Percentiles rank a stretch among this genome's conserved stretches.
Conservation (phyloP, 1,140 invertebrate genomes). For the Ruditapes philippinarum region DNA sequence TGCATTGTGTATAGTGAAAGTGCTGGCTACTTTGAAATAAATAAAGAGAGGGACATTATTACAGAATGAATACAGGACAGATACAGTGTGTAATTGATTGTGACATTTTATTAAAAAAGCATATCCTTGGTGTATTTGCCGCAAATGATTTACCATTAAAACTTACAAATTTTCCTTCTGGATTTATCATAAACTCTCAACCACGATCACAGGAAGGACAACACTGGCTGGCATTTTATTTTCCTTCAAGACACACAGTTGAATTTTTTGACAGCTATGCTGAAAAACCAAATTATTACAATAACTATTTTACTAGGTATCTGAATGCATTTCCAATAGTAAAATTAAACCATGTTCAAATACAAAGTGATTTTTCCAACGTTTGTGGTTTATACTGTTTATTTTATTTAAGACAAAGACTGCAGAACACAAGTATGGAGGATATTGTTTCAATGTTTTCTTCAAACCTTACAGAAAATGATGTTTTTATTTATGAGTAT, state of each 20-base stretch:
- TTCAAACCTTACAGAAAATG: neutral
- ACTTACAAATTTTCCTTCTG: neutral
- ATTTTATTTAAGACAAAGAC: slow-evolving; percentile 13
- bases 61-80: slow-evolving; percentile 38
- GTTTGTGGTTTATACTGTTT: slow-evolving; percentile 38
- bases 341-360: neutral
- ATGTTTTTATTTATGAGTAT: neutral
- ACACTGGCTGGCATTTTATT: neutral
- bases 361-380: neutral
- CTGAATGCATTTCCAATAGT: neutral
- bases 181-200: slow-evolving; percentile 25
- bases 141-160: neutral
- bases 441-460: slow-evolving; percentile 30
- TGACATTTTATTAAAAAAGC: neutral
- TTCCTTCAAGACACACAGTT: neutral
- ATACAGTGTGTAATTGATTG: slow-evolving; percentile 18
- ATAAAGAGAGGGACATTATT: slow-evolving; percentile 19
- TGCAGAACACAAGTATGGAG: neutral
- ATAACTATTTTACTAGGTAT: neutral
- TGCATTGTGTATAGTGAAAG: slow-evolving; percentile 44
- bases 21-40: slow-evolving; percentile 35
- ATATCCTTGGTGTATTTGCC: neutral
- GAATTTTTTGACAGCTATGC: slow-evolving; percentile 41
- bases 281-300: neutral
- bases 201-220: neutral